Conservation (phyloP, 2,888 invertebrate species). For the Aricia artaxerxes region DNA sequence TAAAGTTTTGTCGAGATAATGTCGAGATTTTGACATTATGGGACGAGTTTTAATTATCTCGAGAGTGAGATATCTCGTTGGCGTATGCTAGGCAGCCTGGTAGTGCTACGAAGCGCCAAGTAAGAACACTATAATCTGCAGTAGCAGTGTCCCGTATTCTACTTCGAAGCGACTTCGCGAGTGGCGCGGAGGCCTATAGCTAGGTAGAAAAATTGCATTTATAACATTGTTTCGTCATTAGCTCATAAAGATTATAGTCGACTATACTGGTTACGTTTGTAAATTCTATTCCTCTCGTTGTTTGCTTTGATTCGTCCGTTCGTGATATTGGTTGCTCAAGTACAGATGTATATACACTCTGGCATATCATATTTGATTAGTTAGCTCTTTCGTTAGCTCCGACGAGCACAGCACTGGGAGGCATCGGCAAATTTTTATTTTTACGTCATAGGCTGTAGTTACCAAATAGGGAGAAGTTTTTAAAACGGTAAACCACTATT, state of each 20-base stretch:
- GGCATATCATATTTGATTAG: constrained; percentile 63
- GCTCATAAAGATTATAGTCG: constrained; percentile 31
- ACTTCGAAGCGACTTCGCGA: background rate
- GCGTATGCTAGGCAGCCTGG: background rate
- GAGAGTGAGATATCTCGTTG: too few relatives aligned
- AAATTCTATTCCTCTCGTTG: constrained; percentile 32
- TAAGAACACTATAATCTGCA: background rate
- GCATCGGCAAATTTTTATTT: background rate
- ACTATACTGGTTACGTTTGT: constrained; percentile 29
- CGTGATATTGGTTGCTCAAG: constrained; percentile 42
- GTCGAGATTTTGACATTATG: too few relatives aligned
- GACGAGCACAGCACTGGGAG: background rate
- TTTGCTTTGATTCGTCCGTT: constrained; percentile 33
- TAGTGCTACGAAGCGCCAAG: background rate
- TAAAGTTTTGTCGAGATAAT: too few relatives aligned
- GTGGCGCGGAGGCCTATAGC: constrained; percentile 42
- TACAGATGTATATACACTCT: constrained; percentile 69
- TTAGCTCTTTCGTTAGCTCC: constrained; percentile 30
- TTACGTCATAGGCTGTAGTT: background rate
- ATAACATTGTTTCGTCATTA: constrained; percentile 46
- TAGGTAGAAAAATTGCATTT: constrained; percentile 49
- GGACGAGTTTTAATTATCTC: too few relatives aligned
- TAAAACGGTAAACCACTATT: too few relatives aligned
- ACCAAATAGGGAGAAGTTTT: background rate
- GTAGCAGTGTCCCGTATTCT: background rate